These are phyloP conservation scores for Anoplophora glabripennis DNA, from an alignment of 1,140 invertebrate genomes.

Conservation along the genomic window DNA sequence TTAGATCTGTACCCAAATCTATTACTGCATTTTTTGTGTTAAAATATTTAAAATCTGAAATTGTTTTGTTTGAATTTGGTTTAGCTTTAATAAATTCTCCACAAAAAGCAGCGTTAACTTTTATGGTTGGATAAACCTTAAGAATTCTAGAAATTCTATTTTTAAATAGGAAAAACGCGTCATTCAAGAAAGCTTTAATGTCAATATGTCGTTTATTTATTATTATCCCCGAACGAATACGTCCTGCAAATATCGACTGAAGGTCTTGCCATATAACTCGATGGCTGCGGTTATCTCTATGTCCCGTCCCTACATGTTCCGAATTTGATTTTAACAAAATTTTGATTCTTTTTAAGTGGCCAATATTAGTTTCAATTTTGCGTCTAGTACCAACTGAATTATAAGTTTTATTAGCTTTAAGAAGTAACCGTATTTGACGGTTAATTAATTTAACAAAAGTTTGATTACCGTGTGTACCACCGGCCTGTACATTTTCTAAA, in stretches of 20 bases:
- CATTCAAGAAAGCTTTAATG: neutral
- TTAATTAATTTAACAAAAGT: too few species aligned
- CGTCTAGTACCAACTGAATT: too few species aligned
- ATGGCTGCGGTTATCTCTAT: too few species aligned
- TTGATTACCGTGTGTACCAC: too few species aligned
- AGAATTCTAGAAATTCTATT: neutral
- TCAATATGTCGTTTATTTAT: neutral
- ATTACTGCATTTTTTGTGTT: neutral
- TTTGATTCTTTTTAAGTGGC: too few species aligned
- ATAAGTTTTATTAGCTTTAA: too few species aligned
- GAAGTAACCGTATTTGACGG: too few species aligned
- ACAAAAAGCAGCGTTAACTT: conserved; percentile 1
- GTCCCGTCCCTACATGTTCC: too few species aligned
- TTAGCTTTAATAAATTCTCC: conserved; percentile 1
- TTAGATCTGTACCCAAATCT: neutral
- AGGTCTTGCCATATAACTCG: neutral
- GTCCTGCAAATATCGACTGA: neutral
- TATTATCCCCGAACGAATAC: neutral
- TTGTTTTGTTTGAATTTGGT: neutral
- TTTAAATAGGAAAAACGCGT: neutral
- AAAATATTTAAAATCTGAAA: neutral
- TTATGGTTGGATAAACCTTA: neutral
- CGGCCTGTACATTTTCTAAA: too few species aligned
- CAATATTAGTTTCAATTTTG: too few species aligned
- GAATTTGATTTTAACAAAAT: too few species aligned